Evolutionary conservation across 1,140 invertebrate genomes (phyloP), one percentile per base, ranked within the genome.

Genomic region (Carposina sasakii): DNA sequence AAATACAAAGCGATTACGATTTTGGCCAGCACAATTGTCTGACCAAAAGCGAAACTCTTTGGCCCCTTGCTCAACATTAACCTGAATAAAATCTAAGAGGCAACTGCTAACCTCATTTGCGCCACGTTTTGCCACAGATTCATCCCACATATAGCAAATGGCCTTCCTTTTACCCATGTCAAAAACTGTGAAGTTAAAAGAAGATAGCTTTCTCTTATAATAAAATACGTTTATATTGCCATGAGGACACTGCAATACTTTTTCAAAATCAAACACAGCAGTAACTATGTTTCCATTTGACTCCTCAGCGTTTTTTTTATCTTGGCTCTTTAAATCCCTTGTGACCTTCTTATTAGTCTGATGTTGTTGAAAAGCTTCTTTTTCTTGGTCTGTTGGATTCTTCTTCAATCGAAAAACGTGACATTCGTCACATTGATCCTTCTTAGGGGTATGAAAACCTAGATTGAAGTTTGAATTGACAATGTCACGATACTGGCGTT

Each of bases 1-100:
- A 53, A 57, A 68, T 15, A 74, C 30, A 24, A 43, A 65, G 16
- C 59, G 56, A 45, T 76, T 73, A 23, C 60, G 49, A 48, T 75
- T 76, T 54, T 75, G 66, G 12, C 70, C 67, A 4, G 52, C 34
- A 51, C 71, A 76, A 45, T 72, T 74, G 39, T 74, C 69, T 4
- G 60, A 65, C 51, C 66, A 73, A 55, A 75, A 67, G 17, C 49
- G 36, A 30, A 73, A 64, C 39, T 73, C 54, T 19, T 57, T 71
- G 13, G 54, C 42, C 3, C 51, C 60, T 19, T 53, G 52, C 44
- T 45, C 23, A 48, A 57, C 47, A 54, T 60, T 59, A 20, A 22
- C 47, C 10, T 46, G 13, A 33, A 55, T 50, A 48, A 57, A 55
- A 34, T 59, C 36, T 33, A 57, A 39, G 19, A 67, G 37, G 22